Conservation (phyloP, 1,140 invertebrate species). For the Lasioglossum baleicum region DNA sequence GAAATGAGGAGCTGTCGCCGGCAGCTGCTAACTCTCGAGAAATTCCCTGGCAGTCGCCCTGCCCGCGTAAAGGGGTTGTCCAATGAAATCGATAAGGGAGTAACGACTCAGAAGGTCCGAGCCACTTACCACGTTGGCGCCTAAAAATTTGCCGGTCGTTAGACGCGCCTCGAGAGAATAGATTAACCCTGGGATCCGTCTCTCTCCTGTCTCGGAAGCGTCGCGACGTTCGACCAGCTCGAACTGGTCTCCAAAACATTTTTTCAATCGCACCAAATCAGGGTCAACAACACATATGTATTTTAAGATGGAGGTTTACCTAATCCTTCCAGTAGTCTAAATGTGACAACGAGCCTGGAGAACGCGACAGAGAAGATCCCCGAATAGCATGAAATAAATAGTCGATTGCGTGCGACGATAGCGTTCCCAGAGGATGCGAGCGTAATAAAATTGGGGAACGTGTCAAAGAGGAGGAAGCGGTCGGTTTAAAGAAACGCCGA, state of each 20-base stretch:
- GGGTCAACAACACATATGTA: too few species aligned
- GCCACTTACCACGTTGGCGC: constrained; percentile 14
- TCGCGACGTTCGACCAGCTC: too few species aligned
- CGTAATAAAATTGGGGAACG: constrained; percentile 39
- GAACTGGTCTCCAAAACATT: too few species aligned
- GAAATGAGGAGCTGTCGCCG: constrained; percentile 76
- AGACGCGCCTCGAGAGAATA: not conserved
- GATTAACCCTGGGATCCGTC: not conserved
- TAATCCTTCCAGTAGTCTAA: too few species aligned
- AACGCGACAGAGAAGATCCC: not conserved
- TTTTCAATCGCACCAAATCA: too few species aligned
- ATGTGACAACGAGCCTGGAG: too few species aligned
- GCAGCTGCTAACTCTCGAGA: constrained; percentile 75
- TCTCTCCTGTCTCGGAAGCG: too few species aligned
- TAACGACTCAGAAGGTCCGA: constrained; percentile 48
- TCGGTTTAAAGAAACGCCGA: constrained; percentile 44
- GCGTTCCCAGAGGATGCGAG: constrained; percentile 24
- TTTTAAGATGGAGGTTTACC: too few species aligned
- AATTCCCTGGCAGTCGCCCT: constrained; percentile 73
- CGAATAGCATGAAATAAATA: not conserved
- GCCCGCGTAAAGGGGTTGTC: constrained; percentile 61
- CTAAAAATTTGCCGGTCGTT: constrained; percentile 20
- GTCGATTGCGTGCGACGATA: not conserved
- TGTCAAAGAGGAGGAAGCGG: constrained; percentile 49
- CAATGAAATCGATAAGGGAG: constrained; percentile 74